phyloP scores from a whole-genome alignment of 2,888 invertebrate species.

The Coecobrya sp. region DNA sequence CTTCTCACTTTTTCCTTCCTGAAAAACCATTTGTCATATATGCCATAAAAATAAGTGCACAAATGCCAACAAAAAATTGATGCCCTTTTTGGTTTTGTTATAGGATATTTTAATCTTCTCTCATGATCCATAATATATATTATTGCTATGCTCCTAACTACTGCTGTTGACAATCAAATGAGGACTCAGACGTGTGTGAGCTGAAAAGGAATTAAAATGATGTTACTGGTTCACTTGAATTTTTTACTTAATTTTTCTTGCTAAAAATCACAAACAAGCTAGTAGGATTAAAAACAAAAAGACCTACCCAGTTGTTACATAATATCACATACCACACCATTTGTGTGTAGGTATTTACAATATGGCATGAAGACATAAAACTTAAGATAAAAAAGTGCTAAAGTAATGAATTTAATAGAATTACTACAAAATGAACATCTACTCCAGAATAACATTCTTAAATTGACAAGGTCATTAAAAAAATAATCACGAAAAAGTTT shows the following conservation, averaged over 20 bases:
- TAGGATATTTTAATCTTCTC: no score
- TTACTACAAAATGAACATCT: background rate
- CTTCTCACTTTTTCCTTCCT: conserved; percentile 1
- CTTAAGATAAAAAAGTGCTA: background rate
- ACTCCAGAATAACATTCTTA: background rate
- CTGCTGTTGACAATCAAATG: conserved; percentile 67
- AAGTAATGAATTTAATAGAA: background rate
- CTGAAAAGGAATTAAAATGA: background rate
- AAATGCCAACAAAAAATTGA: background rate
- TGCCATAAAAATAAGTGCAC: conserved; percentile 15
- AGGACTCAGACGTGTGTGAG: conserved; percentile 40
- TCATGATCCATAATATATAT: background rate
- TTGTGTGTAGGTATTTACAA: background rate
- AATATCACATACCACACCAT: background rate
- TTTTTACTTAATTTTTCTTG: background rate
- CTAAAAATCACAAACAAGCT: background rate
- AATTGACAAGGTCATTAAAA: background rate
- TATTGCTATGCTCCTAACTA: background rate
- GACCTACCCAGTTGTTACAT: background rate
- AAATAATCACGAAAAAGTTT: no score
- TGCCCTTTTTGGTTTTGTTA: background rate
- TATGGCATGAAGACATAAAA: conserved; percentile 2
- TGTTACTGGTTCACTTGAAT: conserved; percentile 49
- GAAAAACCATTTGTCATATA: background rate
- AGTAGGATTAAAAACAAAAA: background rate